Base-by-base conservation (phyloP, 2,113 vertebrate species). In the Proteles cristata region DNA sequence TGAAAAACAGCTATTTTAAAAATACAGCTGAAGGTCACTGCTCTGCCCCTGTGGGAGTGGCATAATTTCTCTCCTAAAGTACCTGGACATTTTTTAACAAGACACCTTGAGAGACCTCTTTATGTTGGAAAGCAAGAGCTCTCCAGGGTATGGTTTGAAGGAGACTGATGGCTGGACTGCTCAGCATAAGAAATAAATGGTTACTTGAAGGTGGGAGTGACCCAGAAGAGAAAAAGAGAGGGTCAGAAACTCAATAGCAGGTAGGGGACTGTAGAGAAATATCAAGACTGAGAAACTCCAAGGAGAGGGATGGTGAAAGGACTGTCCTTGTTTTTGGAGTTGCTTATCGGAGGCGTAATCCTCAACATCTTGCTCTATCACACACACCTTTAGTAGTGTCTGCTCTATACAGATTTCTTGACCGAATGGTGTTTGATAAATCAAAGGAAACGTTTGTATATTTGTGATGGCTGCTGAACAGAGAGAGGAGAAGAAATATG, bases 61-160 rank as follows among this genome's bases (percentile, higher is more conserved):
- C 55, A 65, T 79, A 48, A 45, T 93, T 93, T 96, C 69, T 93
- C 16, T 87, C 87, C 69, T 95, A 96, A 79, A 89, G 43, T 61
- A 97, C 43, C 71, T 43, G 55, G 71, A 61, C 1, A 26, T 82
- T 94, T 96, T 81, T 71, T 93, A 96, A 93, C 43, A 86, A 96
- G 94, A 92, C 28, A 97, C 73, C 68, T 93, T 93, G 73, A 89
- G 39, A 96, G 50, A 87, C 63, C 68, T 96, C 19, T 88, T 96
- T 89, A 9, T 93, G 50, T 93, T 92, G 33, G 69, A 80, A 92
- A 87, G 48, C 58, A 53, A 66, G 69, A 87, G 31, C 19, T 48
- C 95, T 97, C 88, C 31, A 53, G 80, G 87, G 71, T 96, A 58
- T 85, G 35, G 16, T 94, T 95, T 84, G 65, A 96, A 95, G 5